Evolutionary conservation across 2,797 vertebrate species (phyloP).

Genomic region (Halcyon badia): DNA sequence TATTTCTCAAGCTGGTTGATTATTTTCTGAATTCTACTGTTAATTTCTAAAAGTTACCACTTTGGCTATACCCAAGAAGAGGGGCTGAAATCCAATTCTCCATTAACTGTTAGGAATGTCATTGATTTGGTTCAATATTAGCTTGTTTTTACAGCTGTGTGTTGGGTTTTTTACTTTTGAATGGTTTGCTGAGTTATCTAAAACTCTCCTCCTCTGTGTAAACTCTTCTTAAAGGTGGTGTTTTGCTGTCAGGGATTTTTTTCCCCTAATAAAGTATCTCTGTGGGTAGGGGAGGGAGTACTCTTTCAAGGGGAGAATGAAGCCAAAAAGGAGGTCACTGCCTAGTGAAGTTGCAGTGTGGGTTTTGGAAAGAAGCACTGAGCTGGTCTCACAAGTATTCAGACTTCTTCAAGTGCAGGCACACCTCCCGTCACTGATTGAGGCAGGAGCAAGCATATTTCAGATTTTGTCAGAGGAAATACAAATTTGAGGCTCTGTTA

Average conservation of each 20-base stretch:
- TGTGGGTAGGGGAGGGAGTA: background rate
- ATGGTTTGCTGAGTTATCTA: background rate
- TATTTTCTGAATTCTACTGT: background rate
- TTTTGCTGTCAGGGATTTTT: background rate
- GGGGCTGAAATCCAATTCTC: background rate
- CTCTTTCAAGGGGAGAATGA: background rate
- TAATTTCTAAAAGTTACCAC: background rate
- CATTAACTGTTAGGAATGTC: background rate
- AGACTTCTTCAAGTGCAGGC: background rate
- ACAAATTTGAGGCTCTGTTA: background rate
- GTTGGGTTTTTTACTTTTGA: background rate
- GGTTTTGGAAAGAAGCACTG: background rate
- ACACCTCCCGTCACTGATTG: background rate
- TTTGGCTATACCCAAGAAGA: background rate
- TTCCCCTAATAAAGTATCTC: background rate
- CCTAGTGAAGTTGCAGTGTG: background rate
- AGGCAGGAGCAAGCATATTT: background rate
- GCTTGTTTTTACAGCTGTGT: background rate
- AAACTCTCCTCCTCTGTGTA: background rate
- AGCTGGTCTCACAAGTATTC: background rate
- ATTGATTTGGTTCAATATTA: background rate
- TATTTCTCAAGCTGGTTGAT: background rate
- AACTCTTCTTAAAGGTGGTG: background rate
- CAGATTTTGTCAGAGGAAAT: background rate
- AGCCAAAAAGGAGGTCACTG: background rate